Evolutionary conservation across 2,797 vertebrate species (phyloP).

Genomic region (Manis crassicaudata): DNA sequence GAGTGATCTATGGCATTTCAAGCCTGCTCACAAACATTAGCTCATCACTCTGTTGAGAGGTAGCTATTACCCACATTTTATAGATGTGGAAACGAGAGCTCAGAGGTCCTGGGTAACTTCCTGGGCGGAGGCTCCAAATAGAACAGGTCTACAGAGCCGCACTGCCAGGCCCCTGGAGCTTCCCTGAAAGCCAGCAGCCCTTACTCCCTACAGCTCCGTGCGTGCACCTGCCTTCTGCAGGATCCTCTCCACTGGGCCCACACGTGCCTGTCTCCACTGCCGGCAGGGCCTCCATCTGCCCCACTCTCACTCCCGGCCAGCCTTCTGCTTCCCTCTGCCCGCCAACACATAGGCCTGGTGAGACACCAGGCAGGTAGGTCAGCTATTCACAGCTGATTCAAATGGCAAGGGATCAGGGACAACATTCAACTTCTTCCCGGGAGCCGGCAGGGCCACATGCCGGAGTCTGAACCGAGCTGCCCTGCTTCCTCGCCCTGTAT

Average conservation of each 20-base stretch:
- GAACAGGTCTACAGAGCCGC: fast-evolving
- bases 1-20: neutral
- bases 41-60: conserved; percentile 27
- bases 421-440: neutral
- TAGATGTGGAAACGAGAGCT: neutral
- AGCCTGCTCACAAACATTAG: conserved; percentile 42
- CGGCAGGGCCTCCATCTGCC: conserved; percentile 69
- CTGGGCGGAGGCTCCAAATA: neutral
- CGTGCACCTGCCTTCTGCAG: neutral
- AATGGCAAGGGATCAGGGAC: conserved; percentile 12
- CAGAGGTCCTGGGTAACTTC: neutral
- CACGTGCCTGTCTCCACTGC: neutral
- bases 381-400: conserved; percentile 64
- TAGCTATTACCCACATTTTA: conserved; percentile 19
- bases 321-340: conserved; percentile 54
- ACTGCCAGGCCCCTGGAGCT: neutral
- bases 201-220: neutral
- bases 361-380: conserved; percentile 65
- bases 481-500: neutral
- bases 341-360: conserved; percentile 55
- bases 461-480: neutral
- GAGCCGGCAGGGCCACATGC: neutral
- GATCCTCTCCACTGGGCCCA: neutral
- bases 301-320: conserved; percentile 40
- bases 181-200: neutral